Base-by-base conservation (phyloP, 2,888 invertebrate genomes). In the Thelaira solivaga region DNA sequence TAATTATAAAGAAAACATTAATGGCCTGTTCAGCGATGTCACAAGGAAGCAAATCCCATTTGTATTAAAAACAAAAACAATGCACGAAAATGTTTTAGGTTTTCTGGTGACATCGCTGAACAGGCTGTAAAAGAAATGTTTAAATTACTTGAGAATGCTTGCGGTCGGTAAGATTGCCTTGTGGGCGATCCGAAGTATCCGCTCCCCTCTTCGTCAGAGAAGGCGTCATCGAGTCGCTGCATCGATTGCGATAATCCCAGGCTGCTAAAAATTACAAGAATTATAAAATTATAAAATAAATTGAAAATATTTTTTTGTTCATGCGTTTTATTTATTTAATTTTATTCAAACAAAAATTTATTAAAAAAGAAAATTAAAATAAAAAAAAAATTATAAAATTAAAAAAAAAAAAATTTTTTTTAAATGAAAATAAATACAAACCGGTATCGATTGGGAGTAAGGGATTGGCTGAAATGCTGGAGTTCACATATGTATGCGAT, bases 381-480 rank as follows among this genome's bases (percentile, higher is more conserved):
- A 82, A 83, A 84, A 83, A 83, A 75, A 80, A 80, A 76, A 80
- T 79, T 84, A 13, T 6, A 76, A 83, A 86, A 82, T 82, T 81
- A 77, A 81, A 84, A 83, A 83, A 82, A 77, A 82, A 51, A 59
- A 43, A 53, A 81, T 73, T n/a, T n/a, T n/a, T n/a, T n/a, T n/a
- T 78, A 80, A 85, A 81, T 83, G 85, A 84, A 87, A 86, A 86
- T 82, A 86, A 89, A 88, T 89, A 89, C 89, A 89, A 92, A 91
- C 92, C 92, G 88, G 92, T 92, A 90, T 92, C 95, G 91, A 96
- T 94, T 91, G 96, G 96, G 93, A 96, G 94, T 92, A 96, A 93
- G 91, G 96, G 96, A 92, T 96, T 96, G 91, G 96, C 96, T 91
- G 96, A 96, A 92, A 96, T 93, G 93, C 95, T 95, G 92, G 94